Percentiles rank a stretch among this genome's conserved stretches.
Evolutionary conservation across 2,113 vertebrate genomes (phyloP).

Genomic region (Catharus minimus): DNA sequence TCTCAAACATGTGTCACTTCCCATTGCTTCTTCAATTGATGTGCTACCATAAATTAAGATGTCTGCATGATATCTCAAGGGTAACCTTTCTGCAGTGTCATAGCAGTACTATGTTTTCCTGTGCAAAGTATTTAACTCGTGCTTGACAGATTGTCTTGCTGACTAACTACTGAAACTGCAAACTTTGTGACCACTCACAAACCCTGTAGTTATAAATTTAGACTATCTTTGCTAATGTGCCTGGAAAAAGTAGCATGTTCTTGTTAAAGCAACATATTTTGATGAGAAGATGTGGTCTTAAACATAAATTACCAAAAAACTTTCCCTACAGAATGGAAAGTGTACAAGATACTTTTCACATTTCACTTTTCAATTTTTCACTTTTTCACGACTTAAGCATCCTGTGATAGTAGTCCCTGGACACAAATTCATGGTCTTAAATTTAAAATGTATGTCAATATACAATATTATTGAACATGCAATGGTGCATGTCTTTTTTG

Average conservation of each 20-base stretch:
- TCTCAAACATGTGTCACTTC: not conserved
- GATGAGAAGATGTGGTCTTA: not conserved
- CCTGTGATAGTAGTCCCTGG: not conserved
- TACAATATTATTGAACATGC: not conserved
- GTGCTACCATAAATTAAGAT: not conserved
- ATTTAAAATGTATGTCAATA: not conserved
- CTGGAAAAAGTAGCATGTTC: not conserved
- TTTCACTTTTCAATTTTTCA: no score
- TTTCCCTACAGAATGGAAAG: not conserved
- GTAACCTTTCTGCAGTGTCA: not conserved
- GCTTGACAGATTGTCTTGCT: not conserved
- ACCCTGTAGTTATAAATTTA: not conserved
- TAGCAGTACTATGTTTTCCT: not conserved
- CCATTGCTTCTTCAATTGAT: not conserved
- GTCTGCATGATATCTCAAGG: not conserved
- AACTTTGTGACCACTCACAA: not conserved
- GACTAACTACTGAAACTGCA: not conserved
- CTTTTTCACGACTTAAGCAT: not conserved
- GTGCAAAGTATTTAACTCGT: not conserved
- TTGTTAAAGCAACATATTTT: not conserved
- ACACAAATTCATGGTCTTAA: not conserved
- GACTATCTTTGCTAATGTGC: not conserved
- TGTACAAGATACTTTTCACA: not conserved
- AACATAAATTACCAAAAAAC: not conserved
- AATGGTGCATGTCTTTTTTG: not conserved